These are phyloP conservation scores for Mesoligia furuncula DNA, from an alignment of 2,888 invertebrate genomes.

Conservation along the genomic window DNA sequence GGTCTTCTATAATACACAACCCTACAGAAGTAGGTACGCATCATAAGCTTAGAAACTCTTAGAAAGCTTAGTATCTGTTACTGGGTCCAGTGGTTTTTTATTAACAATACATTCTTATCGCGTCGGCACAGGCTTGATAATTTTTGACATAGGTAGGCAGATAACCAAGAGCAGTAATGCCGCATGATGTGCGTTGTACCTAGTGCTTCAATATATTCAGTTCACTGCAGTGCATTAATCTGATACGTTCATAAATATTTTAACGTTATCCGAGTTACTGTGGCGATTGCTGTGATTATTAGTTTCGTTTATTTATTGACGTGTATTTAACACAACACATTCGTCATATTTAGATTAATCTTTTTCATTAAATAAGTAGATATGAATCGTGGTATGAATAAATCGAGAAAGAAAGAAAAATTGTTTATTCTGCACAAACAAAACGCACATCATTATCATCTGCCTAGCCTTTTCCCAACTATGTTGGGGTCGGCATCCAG, in stretches of 20 bases:
- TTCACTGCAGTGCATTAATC: constrained; percentile 37
- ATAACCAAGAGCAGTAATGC: constrained; percentile 33
- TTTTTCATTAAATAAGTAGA: not conserved
- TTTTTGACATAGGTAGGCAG: constrained; percentile 52
- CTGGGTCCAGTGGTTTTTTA: constrained; percentile 57
- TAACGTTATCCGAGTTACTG: not conserved
- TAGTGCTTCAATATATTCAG: constrained; percentile 19
- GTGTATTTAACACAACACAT: not conserved
- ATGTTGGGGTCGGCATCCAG: too few relatives aligned
- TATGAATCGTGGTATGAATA: not conserved
- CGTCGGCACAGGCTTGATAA: constrained; percentile 52
- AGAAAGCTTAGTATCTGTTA: constrained; percentile 54
- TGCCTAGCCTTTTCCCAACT: too few relatives aligned
- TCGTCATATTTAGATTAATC: not conserved
- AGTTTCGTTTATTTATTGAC: constrained; percentile 6
- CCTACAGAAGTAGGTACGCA: constrained; percentile 1
- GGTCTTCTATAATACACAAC: not conserved
- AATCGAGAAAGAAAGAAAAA: too few relatives aligned
- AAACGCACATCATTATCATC: too few relatives aligned
- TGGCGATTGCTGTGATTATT: not conserved
- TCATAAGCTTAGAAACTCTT: constrained; percentile 39
- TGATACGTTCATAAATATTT: constrained; percentile 30
- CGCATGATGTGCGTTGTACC: constrained; percentile 23
- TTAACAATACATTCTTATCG: constrained; percentile 64
- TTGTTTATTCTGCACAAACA: too few relatives aligned